Base-by-base conservation (phyloP, 2,888 invertebrate genomes). In the Melanostoma mellinum region DNA sequence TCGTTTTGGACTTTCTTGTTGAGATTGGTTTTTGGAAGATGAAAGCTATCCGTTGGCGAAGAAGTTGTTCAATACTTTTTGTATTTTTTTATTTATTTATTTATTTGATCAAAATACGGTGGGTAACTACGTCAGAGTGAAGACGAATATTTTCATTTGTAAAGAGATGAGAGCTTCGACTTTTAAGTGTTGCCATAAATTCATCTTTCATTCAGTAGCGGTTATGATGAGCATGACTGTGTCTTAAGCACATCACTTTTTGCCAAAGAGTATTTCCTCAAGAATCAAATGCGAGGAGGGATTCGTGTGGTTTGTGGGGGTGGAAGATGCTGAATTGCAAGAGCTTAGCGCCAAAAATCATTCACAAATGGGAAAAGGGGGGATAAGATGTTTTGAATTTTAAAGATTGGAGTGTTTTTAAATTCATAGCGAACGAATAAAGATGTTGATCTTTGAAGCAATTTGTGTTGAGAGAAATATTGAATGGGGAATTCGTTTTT, bases 121-220 rank as follows among this genome's bases (percentile, higher is more conserved):
- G 30, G 2, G 32, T 10, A 6, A 48, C 4, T 48, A 42, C 46
- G 6, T 6, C 9, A 8, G 1, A 9, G 42, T 20, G 42, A 67
- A 61, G 65, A 72, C 35, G 44, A 61, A 44, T 44, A 46, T 73
- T 77, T 77, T 74, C 63, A 77, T 77, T 69, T 68, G 58, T 53
- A 56, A 50, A 1, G 63, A 60, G 63, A 77, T 68, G 77, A 82
- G 55, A 68, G 67, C 55, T 63, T 50, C 52, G 60, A 61, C 72
- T 73, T 76, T 77, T 76, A 82, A 77, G 77, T 73, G 77, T 77
- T 77, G 73, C 73, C 73, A 82, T 77, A 77, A 82, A 82, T 82
- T 77, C 77, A 68, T 63, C 56, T 56, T 74, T 65, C 68, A 56
- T 61, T 77, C 50, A 61, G 73, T 56, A 63, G 77, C 46, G 69